Evolutionary conservation across 2,113 vertebrate genomes (phyloP).

Genomic region (Cyanoliseus patagonus): DNA sequence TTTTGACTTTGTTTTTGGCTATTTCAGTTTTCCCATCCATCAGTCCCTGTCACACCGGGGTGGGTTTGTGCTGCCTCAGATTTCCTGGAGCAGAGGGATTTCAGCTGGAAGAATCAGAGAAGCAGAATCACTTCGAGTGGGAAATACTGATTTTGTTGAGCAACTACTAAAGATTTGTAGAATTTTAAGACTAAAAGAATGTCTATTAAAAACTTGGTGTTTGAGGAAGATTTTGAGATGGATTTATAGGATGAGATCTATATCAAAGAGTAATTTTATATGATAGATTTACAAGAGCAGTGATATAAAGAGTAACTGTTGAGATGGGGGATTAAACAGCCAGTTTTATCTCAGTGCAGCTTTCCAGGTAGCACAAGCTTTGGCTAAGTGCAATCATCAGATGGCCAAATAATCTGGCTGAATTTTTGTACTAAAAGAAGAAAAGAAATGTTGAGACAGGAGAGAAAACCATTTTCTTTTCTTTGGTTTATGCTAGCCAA

Average conservation of each 20-base stretch:
- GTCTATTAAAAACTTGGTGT: background rate
- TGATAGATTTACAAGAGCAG: background rate
- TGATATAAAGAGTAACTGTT: background rate
- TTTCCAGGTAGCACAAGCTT: background rate
- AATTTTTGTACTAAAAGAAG: background rate
- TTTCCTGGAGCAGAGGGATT: background rate
- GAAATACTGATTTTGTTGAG: background rate
- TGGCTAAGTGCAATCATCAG: background rate
- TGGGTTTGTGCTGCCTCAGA: background rate
- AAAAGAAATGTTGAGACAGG: background rate
- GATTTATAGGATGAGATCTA: background rate
- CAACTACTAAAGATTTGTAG: background rate
- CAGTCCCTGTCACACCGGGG: rapidly evolving
- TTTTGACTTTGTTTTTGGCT: background rate
- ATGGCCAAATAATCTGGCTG: background rate
- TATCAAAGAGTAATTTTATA: background rate
- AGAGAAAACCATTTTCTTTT: background rate
- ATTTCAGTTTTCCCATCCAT: background rate
- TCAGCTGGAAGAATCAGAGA: background rate
- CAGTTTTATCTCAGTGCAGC: background rate
- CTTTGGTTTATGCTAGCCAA: background rate
- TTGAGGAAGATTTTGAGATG: background rate
- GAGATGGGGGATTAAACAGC: background rate
- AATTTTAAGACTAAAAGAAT: background rate
- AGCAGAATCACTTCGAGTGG: background rate